phyloP scores from a whole-genome alignment of 2,888 invertebrate genomes.

The Pristionchus maxplancki region DNA sequence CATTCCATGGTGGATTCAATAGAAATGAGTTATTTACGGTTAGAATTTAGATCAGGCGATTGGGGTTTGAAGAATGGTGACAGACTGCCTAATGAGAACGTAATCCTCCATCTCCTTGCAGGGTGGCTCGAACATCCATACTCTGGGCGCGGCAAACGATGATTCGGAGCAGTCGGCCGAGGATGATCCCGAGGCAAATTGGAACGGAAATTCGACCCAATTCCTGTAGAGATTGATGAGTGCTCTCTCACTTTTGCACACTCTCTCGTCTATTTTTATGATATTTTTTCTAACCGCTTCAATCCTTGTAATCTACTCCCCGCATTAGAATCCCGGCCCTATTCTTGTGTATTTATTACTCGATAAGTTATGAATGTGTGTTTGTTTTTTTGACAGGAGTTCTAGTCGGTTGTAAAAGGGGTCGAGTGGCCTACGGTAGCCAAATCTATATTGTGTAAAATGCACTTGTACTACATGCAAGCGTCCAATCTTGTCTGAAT shows the following conservation, averaged over 20 bases:
- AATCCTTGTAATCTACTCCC: not conserved
- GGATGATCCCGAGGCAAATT: slow-evolving; percentile 58
- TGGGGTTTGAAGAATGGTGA: not conserved
- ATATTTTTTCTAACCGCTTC: not conserved
- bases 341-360: not conserved
- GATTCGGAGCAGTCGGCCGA: slow-evolving; percentile 60
- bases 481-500: slow-evolving; percentile 11
- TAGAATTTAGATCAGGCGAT: not conserved
- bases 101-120: not conserved
- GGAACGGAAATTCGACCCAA: slow-evolving; percentile 68
- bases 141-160: slow-evolving; percentile 59
- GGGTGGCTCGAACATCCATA: slow-evolving; percentile 40
- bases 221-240: slow-evolving; percentile 55
- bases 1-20: no score
- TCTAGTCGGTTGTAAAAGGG: slow-evolving; percentile 1
- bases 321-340: not conserved
- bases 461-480: not conserved
- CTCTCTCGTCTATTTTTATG: not conserved
- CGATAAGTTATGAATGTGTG: slow-evolving; percentile 14
- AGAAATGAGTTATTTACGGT: not conserved
- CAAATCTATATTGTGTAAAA: not conserved
- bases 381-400: not conserved
- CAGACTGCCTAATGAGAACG: not conserved
- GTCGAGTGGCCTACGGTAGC: not conserved
- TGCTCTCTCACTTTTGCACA: slow-evolving; percentile 24